Evolutionary conservation across 2,797 vertebrate genomes (phyloP).

Genomic region (Nyctalus aviator): DNA sequence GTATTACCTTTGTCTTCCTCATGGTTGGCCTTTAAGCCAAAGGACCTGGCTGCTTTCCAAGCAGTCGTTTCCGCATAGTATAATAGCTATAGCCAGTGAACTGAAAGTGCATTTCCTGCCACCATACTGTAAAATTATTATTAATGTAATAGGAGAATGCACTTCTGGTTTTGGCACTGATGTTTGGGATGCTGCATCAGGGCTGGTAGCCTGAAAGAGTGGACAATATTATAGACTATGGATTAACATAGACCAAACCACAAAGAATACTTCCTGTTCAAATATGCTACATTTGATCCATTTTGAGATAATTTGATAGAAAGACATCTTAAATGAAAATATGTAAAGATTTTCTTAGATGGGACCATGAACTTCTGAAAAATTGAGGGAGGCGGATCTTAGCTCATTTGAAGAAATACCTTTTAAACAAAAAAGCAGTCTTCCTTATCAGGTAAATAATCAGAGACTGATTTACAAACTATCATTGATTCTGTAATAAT

Average conservation of each 20-base stretch:
- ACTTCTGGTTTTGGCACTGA: conserved; percentile 82
- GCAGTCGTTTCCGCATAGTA: conserved; percentile 89
- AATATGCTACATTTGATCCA: conserved; percentile 53
- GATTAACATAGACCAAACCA: conserved; percentile 55
- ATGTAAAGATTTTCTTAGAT: conserved; percentile 8
- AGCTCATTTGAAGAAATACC: conserved; percentile 64
- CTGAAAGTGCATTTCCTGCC: conserved; percentile 91
- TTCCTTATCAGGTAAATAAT: conserved; percentile 56
- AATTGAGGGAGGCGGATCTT: conserved; percentile 28
- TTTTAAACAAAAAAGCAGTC: conserved; percentile 37
- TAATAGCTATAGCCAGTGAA: conserved; percentile 89
- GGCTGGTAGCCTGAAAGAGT: conserved; percentile 50
- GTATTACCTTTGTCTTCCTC: conserved; percentile 74
- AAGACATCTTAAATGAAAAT: conserved; percentile 56
- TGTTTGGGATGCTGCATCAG: conserved; percentile 35
- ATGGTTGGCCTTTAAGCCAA: conserved; percentile 80
- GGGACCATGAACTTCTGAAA: conserved; percentile 39
- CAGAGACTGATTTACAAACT: conserved; percentile 64
- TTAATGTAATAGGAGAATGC: conserved; percentile 89
- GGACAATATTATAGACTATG: conserved; percentile 27
- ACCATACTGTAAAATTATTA: conserved; percentile 88
- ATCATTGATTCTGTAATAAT: conserved; percentile 61
- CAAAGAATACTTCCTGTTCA: conserved; percentile 61
- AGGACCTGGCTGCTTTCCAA: conserved; percentile 86
- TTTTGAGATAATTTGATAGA: conserved; percentile 57